A percentile compares a stretch with the other conserved stretches of the same genome.
Conservation (phyloP, 1,140 invertebrate genomes). For the Colletes latitarsis region DNA sequence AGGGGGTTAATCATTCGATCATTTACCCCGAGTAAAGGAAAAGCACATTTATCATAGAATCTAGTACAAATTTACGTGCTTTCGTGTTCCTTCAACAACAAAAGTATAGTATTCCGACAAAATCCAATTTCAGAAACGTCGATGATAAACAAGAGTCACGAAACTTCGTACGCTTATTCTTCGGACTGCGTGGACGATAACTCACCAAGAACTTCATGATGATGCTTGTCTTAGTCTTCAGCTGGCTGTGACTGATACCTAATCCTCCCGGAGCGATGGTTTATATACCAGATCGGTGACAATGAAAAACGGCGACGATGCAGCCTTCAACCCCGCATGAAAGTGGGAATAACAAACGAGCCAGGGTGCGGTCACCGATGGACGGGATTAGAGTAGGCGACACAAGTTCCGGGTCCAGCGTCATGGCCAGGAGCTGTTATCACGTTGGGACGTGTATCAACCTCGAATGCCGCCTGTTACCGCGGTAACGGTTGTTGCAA, state of each 20-base stretch:
- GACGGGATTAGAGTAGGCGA: slow-evolving; percentile 24
- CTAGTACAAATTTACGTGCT: no score
- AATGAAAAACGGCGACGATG: slow-evolving; percentile 3
- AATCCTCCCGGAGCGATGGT: slow-evolving; percentile 12
- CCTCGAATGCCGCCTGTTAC: slow-evolving; percentile 19
- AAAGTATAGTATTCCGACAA: no score
- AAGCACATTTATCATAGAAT: no score
- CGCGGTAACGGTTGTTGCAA: slow-evolving; percentile 18
- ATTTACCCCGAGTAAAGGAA: no score
- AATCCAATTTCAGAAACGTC: neutral
- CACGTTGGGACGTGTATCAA: slow-evolving; percentile 11
- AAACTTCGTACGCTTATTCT: no score
- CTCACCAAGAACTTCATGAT: slow-evolving; percentile 65
- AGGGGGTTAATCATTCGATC: no score
- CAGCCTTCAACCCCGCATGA: slow-evolving; percentile 51
- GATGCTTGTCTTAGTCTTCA: slow-evolving; percentile 29
- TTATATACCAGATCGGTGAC: slow-evolving; percentile 37
- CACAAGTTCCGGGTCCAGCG: slow-evolving; percentile 37
- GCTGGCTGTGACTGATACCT: slow-evolving; percentile 41
- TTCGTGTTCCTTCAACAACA: no score
- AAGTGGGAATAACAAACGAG: slow-evolving; percentile 29
- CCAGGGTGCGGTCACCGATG: slow-evolving; percentile 32
- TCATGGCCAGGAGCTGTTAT: slow-evolving; percentile 33
- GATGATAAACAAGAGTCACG: neutral
- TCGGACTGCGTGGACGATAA: neutral